Base-by-base conservation (phyloP, 2,888 invertebrate genomes). In the Papilio gigon region DNA sequence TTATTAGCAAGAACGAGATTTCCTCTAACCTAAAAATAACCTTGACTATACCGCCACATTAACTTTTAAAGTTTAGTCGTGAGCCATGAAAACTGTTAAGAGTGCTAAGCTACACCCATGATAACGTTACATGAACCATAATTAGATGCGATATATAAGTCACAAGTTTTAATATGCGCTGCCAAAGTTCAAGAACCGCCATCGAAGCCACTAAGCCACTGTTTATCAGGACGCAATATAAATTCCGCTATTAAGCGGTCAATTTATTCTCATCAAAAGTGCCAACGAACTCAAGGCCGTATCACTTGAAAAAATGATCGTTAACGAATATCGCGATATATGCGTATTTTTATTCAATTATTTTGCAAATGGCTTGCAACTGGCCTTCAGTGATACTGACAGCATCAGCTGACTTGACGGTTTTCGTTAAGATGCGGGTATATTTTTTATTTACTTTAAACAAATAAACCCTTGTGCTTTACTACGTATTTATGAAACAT, bases 201-300 rank as follows among this genome's bases (percentile, higher is more conserved):
- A 9, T n/a, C 53, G 27, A 56, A 27, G 5, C 8, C 17, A 40
- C 33, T 35, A 56, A 27, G 5, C 8, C 17, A 40, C 33, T 35
- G 37, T 68, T 64, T 33, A 65, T 68, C 50, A 60, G 50, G 40
- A 12, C 17, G 50, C 65, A 68, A 68, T 68, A 65, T 65, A 68
- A 68, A 68, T 65, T 68, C 65, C 60, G 42, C n/a, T 11, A 53
- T 61, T 20, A 69, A 53, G 53, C 40, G 44, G 53, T 33, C 69
- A 69, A 69, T 65, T 65, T 53, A 42, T 37, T 53, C 61, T 65
- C 65, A 60, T 60, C 53, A 60, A 37, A 65, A 61, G 60, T 60
- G 33, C 25, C 42, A 37, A 65, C 5, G 47, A 40, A 56, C 20
- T 42, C 68, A 59, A 69, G 69, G 69, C 30, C 53, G 42, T 25